phyloP scores from a whole-genome alignment of 2,113 vertebrate species.

The Perccottus glenii region DNA sequence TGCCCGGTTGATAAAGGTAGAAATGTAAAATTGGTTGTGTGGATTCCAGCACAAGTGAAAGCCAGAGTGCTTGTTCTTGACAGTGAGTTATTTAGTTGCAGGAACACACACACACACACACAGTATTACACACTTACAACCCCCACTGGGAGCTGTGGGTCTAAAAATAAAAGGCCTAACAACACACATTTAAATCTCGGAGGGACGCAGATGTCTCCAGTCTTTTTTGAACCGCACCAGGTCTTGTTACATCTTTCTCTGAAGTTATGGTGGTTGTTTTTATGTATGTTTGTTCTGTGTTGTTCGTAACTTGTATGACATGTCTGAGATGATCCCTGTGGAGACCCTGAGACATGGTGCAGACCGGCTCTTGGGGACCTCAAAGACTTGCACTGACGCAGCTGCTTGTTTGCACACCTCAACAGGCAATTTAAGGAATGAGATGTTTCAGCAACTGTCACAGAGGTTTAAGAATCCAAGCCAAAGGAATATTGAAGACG shows the following conservation, averaged over 20 bases:
- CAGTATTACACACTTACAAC: constrained; percentile 76
- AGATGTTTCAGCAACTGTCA: constrained; percentile 31
- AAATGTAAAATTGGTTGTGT: constrained; percentile 64
- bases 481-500: constrained; percentile 30
- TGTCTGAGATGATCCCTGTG: constrained; percentile 58
- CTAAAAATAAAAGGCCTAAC: constrained; percentile 84
- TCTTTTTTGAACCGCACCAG: constrained; percentile 71
- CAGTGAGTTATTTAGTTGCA: constrained; percentile 80
- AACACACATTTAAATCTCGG: constrained; percentile 78
- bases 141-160: constrained; percentile 74
- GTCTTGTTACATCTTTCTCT: constrained; percentile 70
- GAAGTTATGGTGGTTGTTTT: constrained; percentile 54
- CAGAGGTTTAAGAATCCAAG: constrained; percentile 42
- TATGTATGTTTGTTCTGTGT: constrained; percentile 59
- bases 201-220: constrained; percentile 79
- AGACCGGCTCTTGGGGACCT: constrained; percentile 56
- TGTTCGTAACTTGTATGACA: constrained; percentile 40
- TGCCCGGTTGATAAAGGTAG: constrained; percentile 42
- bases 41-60: constrained; percentile 67
- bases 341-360: constrained; percentile 40
- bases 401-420: constrained; percentile 57
- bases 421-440: constrained; percentile 40
- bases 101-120: constrained; percentile 71
- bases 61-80: constrained; percentile 66
- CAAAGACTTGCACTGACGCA: constrained; percentile 44